Percentiles rank a stretch among this genome's conserved stretches.
These are phyloP conservation scores for Speoplatyrhinus poulsoni DNA, from an alignment of 2,113 vertebrate genomes.

Conservation along the genomic window DNA sequence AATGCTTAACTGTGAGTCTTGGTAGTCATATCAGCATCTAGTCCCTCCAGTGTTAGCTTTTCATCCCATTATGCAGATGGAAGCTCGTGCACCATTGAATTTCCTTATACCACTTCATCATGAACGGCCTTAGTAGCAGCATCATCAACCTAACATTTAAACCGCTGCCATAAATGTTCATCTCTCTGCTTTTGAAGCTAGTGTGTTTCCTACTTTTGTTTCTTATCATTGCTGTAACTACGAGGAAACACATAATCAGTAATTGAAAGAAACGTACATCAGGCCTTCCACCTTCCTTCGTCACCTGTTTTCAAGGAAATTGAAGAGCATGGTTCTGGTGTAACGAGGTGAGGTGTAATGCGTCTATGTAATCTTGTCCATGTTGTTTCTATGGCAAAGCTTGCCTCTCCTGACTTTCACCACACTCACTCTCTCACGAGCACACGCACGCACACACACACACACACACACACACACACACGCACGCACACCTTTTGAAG, in stretches of 20 bases:
- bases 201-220: constrained; percentile 28
- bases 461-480: background rate
- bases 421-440: background rate
- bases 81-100: constrained; percentile 45
- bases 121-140: constrained; percentile 59
- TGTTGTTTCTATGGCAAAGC: constrained; percentile 43
- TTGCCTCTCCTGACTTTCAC: constrained; percentile 22
- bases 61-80: constrained; percentile 42
- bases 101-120: constrained; percentile 61
- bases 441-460: background rate
- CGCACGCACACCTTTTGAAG: constrained; percentile 40
- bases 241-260: constrained; percentile 48
- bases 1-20: constrained; percentile 31
- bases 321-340: constrained; percentile 25
- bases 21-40: constrained; percentile 40
- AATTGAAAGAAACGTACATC: constrained; percentile 24
- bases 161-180: constrained; percentile 54
- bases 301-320: background rate
- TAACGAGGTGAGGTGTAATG: constrained; percentile 1
- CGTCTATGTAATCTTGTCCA: constrained; percentile 32
- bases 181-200: constrained; percentile 37
- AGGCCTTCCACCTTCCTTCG: background rate
- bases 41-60: constrained; percentile 43
- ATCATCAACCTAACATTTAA: constrained; percentile 62
- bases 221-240: constrained; percentile 37